Base-by-base conservation (phyloP, 2,797 vertebrate genomes). In the Arctocebus calabarensis region DNA sequence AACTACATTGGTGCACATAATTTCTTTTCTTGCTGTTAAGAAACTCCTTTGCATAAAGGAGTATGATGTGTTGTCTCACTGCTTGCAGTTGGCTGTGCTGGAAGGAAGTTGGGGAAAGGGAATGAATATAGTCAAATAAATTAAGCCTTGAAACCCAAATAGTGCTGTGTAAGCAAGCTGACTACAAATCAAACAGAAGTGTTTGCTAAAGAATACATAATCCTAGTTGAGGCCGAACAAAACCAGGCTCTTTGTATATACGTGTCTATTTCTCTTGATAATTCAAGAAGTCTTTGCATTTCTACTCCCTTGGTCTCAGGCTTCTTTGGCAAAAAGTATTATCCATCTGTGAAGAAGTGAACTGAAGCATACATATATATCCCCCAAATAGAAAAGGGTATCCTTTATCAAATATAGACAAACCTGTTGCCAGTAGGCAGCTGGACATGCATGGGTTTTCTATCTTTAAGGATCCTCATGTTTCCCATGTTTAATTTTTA, bases 41-140 rank as follows among this genome's bases (percentile, higher is more conserved):
- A 40, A 40, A 40, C 57, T 68, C 89, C 68, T 94, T 87, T 89
- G 81, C 71, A 55, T 90, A 84, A 92, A 91, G 79, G 37, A 94
- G 27, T 66, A 16, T 83, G 86, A 84, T 88, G 34, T 45, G 92
- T 91, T 94, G 77, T 93, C 90, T 88, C 62, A 71, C 55, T 94
- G 27, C 85, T 82, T 96, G 27, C 73, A 95, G 79, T 92, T 96
- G 93, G 45, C 83, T 87, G 10, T 83, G 37, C 85, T 94, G 29
- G 79, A 93, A 94, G 52, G 87, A 95, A 91, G 88, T 87, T 93
- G 84, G 73, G 92, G 74, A 93, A 94, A n/a, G 14, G 17, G 73
- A 96, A 85, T 94, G 77, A 89, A 95, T 87, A 90, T 48, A 96
- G 92, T 95, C 94, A 97, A 97, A 96, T 96, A 96, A 93, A 97